Percentiles rank a stretch among this genome's conserved stretches.
Evolutionary conservation across 2,113 vertebrate genomes (phyloP).

Genomic region (Pristiophorus japonicus): DNA sequence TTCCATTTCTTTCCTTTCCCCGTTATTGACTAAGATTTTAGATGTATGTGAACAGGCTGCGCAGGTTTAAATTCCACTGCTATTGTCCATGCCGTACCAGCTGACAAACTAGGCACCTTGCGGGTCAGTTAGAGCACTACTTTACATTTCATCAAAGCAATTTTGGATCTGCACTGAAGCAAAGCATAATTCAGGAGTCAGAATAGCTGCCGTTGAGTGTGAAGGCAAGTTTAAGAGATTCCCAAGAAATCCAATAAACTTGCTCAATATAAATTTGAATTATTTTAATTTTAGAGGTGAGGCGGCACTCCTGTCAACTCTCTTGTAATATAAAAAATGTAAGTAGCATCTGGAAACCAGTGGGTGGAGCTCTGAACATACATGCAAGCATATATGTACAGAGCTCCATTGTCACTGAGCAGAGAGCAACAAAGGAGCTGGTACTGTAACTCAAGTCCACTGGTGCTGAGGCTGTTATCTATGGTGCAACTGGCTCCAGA

Average conservation of each 20-base stretch:
- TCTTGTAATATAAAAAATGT: not conserved
- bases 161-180: not conserved
- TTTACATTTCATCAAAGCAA: not conserved
- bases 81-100: not conserved
- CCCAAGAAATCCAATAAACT: not conserved
- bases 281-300: not conserved
- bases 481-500: not conserved
- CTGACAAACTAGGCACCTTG: not conserved
- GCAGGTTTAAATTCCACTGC: not conserved
- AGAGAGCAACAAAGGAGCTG: not conserved
- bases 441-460: not conserved
- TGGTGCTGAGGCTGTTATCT: not conserved
- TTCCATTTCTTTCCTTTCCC: not conserved
- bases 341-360: constrained; percentile 4
- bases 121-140: not conserved
- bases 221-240: not conserved
- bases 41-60: not conserved
- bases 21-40: not conserved
- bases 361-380: constrained; percentile 4
- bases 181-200: not conserved
- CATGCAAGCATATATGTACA: not conserved
- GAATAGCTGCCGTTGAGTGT: not conserved
- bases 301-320: not conserved
- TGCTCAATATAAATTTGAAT: not conserved
- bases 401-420: not conserved